Evolutionary conservation across 2,888 invertebrate genomes (phyloP).

Genomic region (Tromatobia lineatoria): DNA sequence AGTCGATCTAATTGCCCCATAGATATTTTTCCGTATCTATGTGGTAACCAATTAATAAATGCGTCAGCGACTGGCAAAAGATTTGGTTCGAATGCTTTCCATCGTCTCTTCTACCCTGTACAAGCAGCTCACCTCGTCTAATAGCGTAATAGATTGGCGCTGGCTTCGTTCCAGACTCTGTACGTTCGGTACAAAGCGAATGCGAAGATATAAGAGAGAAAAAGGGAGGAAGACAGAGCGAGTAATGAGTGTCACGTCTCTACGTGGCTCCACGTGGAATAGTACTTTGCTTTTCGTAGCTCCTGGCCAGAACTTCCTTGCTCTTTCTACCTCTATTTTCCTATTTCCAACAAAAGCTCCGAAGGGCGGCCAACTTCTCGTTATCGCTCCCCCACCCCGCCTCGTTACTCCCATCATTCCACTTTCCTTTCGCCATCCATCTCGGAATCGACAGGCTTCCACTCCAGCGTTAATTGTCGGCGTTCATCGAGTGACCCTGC

Average conservation of each 20-base stretch:
- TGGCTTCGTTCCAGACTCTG: conserved; percentile 73
- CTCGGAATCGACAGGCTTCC: conserved; percentile 58
- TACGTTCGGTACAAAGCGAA: conserved; percentile 66
- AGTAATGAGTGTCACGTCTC: conserved; percentile 54
- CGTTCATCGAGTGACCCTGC: conserved; percentile 71
- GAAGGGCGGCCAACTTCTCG: conserved; percentile 8
- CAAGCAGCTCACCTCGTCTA: conserved; percentile 65
- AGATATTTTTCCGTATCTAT: conserved; percentile 64
- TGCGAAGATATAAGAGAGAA: conserved; percentile 33
- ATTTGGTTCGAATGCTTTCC: conserved; percentile 64
- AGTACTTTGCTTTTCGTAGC: conserved; percentile 52
- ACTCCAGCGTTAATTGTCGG: conserved; percentile 73
- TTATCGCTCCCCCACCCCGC: not conserved
- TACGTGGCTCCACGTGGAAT: conserved; percentile 41
- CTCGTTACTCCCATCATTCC: conserved; percentile 30
- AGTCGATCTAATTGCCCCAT: not conserved
- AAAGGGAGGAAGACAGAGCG: conserved; percentile 31
- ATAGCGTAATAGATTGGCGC: conserved; percentile 75
- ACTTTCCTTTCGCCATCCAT: conserved; percentile 16
- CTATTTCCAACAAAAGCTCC: conserved; percentile 2
- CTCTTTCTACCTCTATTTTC: conserved; percentile 25
- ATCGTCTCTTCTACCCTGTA: not conserved
- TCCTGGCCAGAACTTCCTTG: conserved; percentile 35
- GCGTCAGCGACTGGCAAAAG: conserved; percentile 70
- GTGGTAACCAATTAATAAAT: conserved; percentile 76